Base-by-base conservation (phyloP, 2,113 vertebrate genomes). In the Tapirus terrestris region DNA sequence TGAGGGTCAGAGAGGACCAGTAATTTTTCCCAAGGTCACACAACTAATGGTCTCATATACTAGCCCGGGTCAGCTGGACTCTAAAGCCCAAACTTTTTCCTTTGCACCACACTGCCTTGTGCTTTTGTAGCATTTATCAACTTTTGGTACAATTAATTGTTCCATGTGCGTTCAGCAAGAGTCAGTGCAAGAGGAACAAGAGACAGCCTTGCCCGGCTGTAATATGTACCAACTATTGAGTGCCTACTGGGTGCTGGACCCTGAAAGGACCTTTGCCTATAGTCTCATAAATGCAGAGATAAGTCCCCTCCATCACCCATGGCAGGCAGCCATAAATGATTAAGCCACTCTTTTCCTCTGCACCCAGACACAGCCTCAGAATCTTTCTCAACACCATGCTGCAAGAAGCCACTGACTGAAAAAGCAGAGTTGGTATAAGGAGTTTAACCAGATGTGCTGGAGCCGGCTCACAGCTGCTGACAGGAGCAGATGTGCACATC, bases 221-320 rank as follows among this genome's bases (percentile, higher is more conserved):
- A 13, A 11, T 8, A 20, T 0, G 23, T 29, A 6, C 58, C 56
- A 33, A 65, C 84, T 36, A 27, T 3, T 33, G 23, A 45, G 9
- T 33, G 8, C 27, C 33, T 43, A 12, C 82, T 81, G 31, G 6
- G 10, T 21, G 7, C 56, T n/a, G 51, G 45, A 29, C 14, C 81
- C 80, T 43, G 8, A 39, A 65, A 51, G 61, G 18, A 82, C 36
- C 51, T 80, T 67, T 84, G 83, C 36, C 58, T 12, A 12, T 7
- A 58, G 31, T 39, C 48, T 65, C 77, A 73, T 23, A 58, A 60
- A 23, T 48, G 51, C 84, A 76, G 43, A 51, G 25, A 7, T 10
- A 31, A 53, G 21, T 18, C 31, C 39, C 68, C 48, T 45, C 58
- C 39, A n/a, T 8, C 18, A 39, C 8, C n/a, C 0, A 0, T 0